Evolutionary conservation across 2,113 vertebrate species (phyloP).

Genomic region (Calidris pugnax): DNA sequence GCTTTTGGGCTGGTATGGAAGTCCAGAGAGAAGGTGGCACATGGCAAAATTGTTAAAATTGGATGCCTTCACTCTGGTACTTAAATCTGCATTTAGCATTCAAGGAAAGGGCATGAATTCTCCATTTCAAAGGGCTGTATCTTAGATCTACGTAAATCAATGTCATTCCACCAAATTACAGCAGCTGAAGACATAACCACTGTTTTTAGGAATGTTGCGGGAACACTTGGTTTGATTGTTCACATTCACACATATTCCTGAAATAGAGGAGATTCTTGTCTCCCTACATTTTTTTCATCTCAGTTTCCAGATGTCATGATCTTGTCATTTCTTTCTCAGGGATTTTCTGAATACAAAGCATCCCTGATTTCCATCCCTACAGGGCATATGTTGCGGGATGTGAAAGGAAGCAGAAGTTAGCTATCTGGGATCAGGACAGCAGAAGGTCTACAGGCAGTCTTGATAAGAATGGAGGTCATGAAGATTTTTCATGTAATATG

Average conservation of each 20-base stretch:
- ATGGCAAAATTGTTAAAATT: background rate
- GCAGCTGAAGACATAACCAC: background rate
- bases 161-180: background rate
- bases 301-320: background rate
- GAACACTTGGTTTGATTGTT: background rate
- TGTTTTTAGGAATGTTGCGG: background rate
- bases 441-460: background rate
- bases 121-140: background rate
- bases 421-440: background rate
- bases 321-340: background rate
- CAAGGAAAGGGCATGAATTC: background rate
- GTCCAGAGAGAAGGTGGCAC: background rate
- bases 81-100: background rate
- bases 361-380: background rate
- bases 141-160: background rate
- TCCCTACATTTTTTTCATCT: background rate
- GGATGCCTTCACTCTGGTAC: background rate
- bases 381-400: fast-evolving
- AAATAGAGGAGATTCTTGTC: background rate
- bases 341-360: background rate
- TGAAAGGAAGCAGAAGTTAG: background rate
- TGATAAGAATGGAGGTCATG: background rate
- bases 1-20: background rate
- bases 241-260: background rate
- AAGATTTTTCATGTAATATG: background rate